phyloP scores from a whole-genome alignment of 2,113 vertebrate species.

The Coregonus clupeaformis region DNA sequence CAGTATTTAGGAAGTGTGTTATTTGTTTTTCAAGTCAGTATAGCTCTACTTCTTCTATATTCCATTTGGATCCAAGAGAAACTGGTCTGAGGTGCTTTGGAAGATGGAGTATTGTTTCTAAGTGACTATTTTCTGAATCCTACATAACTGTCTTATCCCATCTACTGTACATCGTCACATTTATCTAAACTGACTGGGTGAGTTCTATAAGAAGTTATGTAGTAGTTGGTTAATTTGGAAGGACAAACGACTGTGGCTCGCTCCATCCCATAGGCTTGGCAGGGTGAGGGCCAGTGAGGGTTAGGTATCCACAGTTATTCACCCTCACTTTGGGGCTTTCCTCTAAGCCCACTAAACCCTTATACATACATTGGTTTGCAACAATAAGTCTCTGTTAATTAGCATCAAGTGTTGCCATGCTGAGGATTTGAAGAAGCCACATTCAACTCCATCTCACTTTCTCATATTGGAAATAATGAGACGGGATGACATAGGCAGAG shows the following conservation, averaged over 20 bases:
- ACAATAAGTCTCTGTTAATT: conserved; percentile 59
- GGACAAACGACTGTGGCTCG: neutral
- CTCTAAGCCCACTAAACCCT: conserved; percentile 52
- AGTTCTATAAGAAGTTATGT: too few relatives aligned
- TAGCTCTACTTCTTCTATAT: neutral
- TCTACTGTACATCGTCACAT: too few relatives aligned
- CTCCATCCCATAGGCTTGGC: neutral
- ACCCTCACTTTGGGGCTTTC: conserved; percentile 3
- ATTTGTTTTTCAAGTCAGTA: neutral
- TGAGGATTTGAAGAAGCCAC: conserved; percentile 66
- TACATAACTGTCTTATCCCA: too few relatives aligned
- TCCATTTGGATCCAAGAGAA: neutral
- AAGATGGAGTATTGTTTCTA: neutral
- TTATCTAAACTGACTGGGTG: too few relatives aligned
- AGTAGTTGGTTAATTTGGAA: neutral
- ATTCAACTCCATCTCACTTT: conserved; percentile 60
- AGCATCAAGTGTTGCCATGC: conserved; percentile 59
- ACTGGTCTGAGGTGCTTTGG: neutral
- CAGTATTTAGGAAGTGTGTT: neutral
- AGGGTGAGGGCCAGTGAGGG: neutral
- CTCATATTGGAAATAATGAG: conserved; percentile 61
- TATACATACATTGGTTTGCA: conserved; percentile 40
- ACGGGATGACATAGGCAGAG: conserved; percentile 48
- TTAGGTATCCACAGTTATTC: neutral
- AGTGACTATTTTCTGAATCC: too few relatives aligned